Base-by-base conservation (phyloP, 30 jellyfish, hydroid and myxozoan genomes). In the Calvadosia cruxmelitensis region DNA sequence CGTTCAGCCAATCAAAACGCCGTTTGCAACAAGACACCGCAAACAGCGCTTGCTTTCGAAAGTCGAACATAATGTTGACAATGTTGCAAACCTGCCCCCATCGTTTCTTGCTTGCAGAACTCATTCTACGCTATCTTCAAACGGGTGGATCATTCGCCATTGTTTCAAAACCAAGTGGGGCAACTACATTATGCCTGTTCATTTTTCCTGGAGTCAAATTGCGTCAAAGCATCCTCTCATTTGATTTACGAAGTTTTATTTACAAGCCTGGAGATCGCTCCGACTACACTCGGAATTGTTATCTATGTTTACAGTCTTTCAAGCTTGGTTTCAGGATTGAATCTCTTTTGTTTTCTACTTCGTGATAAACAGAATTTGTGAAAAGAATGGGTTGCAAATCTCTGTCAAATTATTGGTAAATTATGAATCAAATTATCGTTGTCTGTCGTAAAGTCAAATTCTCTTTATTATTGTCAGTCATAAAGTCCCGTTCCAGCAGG, bases 401-500 rank as follows among this genome's bases (percentile, higher is more conserved):
- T 42, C 57, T 42, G 57, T 42, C 57, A 20, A 42, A 42, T 42
- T 42, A 42, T 42, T 42, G 57, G 57, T 42, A 42, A 10, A 42
- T 42, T 42, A 20, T 42, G 10, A 42, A 5, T 42, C 57, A 42
- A 42, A 42, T 42, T 42, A 42, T 42, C 57, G 10, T 42, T 20
- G 57, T 42, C 57, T 10, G 57, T 42, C 57, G 57, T 42, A 42
- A 42, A 42, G 57, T 42, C 57, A 42, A 42, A 42, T 42, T 20
- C 10, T 42, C 57, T 42, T 42, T 5, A 42, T 42, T 42, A 5
- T 42, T 5, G 57, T 42, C 57, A 42, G 57, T 42, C 57, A 20
- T 42, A 42, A 42, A 42, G 57, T 42, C n/a, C n/a, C n/a, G n/a
- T n/a, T n/a, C n/a, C n/a, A n/a, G n/a, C 57, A 42, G 57, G 57